Percentiles rank a stretch among this genome's conserved stretches.
Conservation (phyloP, 2,888 invertebrate genomes). For the Eilema griseolum region DNA sequence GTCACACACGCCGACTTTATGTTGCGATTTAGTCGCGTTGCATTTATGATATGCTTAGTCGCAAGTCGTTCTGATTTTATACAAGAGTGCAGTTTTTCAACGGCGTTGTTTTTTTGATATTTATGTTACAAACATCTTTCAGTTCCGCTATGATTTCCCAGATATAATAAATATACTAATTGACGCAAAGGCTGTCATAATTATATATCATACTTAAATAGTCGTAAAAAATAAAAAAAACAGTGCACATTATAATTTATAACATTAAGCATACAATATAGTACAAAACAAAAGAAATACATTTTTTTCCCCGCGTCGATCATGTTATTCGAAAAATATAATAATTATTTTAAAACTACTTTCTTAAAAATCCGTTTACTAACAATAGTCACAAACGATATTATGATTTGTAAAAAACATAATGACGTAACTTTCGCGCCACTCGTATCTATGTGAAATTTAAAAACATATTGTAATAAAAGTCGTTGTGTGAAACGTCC, state of each 20-base stretch:
- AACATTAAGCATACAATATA: no score
- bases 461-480: background rate
- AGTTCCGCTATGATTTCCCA: background rate
- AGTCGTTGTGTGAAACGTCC: background rate
- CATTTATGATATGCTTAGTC: background rate
- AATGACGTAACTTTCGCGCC: background rate
- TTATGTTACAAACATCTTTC: background rate
- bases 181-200: no score
- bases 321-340: no score
- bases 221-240: no score
- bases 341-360: no score
- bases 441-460: background rate
- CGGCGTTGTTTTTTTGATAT: no score
- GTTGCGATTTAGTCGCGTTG: background rate
- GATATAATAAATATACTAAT: background rate
- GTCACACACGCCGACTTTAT: background rate
- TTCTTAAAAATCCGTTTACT: background rate
- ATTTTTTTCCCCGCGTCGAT: no score
- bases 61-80: background rate
- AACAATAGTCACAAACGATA: background rate
- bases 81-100: background rate
- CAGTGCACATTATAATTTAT: no score
- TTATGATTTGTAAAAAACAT: background rate
- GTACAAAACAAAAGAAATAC: no score
- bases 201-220: no score